Evolutionary conservation across 1,140 invertebrate species (phyloP).

Genomic region (Drosophila repletoides): DNA sequence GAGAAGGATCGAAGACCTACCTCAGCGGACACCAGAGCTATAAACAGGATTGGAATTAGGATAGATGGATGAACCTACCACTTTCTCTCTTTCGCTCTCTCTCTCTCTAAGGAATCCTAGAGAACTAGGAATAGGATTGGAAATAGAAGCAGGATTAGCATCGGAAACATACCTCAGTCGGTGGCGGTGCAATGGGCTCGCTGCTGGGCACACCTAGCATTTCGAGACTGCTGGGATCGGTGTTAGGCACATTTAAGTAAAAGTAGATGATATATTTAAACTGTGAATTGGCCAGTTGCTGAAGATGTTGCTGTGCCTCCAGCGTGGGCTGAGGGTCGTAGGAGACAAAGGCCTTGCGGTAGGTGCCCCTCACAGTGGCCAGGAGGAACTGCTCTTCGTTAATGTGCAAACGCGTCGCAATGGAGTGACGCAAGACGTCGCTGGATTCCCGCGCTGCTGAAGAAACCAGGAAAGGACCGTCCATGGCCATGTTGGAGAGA

Average conservation of each 20-base stretch:
- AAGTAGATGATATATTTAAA: constrained; percentile 85
- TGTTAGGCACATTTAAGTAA: constrained; percentile 85
- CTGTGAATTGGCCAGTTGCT: constrained; percentile 61
- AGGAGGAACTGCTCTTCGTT: constrained; percentile 67
- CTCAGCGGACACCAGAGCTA: no score
- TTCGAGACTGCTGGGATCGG: constrained; percentile 84
- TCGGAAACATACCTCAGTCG: constrained; percentile 19
- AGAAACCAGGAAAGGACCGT: constrained; percentile 85
- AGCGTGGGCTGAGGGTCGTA: constrained; percentile 59
- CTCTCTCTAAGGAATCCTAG: no score
- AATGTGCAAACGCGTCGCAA: constrained; percentile 81
- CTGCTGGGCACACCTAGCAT: constrained; percentile 84
- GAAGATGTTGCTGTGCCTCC: constrained; percentile 62
- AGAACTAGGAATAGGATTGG: neutral
- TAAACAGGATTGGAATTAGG: neutral
- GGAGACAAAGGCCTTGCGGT: constrained; percentile 67
- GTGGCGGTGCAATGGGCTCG: constrained; percentile 51
- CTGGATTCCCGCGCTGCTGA: constrained; percentile 85
- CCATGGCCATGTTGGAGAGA: constrained; percentile 85
- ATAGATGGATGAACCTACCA: neutral
- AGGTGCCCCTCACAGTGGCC: constrained; percentile 74
- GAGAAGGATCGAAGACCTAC: no score
- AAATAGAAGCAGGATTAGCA: neutral
- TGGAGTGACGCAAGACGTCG: constrained; percentile 85
- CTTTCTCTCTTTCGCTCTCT: no score